Evolutionary conservation across 1,140 invertebrate species (phyloP).

Genomic region (Macrostomum lignano): DNA sequence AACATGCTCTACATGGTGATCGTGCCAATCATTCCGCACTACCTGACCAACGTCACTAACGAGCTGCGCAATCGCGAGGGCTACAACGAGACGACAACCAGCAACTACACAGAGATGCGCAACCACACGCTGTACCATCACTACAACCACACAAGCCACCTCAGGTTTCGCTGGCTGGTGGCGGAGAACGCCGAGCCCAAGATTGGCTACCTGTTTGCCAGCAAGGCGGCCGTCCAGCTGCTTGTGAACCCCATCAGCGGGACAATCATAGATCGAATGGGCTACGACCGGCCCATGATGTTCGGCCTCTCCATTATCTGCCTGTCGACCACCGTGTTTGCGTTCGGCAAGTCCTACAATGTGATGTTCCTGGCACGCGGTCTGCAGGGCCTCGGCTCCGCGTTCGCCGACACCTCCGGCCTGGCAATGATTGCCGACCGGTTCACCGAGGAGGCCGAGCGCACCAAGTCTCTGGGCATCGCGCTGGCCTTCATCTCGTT

Average conservation of each 20-base stretch:
- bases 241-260: conserved; percentile 95
- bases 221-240: conserved; percentile 87
- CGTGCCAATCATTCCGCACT: conserved; percentile 89
- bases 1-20: conserved; percentile 97
- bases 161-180: too few species aligned
- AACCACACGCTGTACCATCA: too few species aligned
- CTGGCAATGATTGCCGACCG: conserved; percentile 97
- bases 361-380: conserved; percentile 86
- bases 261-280: conserved; percentile 81
- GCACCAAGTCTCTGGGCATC: conserved; percentile 78
- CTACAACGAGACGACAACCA: too few species aligned
- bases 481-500: conserved; percentile 96
- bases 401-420: conserved; percentile 89
- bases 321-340: conserved; percentile 85
- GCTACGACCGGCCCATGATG: conserved; percentile 97
- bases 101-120: too few species aligned
- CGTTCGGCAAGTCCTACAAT: conserved; percentile 70
- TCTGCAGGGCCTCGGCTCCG: conserved; percentile 86
- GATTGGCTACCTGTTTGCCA: conserved; percentile 81
- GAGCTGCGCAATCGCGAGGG: too few species aligned
- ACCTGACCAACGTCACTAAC: too few species aligned
- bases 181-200: conserved; percentile 69
- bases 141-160: too few species aligned
- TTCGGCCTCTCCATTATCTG: conserved; percentile 90
- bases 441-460: conserved; percentile 74